Conservation (phyloP, 1,140 invertebrate genomes). For the Tetramorium simillimum region DNA sequence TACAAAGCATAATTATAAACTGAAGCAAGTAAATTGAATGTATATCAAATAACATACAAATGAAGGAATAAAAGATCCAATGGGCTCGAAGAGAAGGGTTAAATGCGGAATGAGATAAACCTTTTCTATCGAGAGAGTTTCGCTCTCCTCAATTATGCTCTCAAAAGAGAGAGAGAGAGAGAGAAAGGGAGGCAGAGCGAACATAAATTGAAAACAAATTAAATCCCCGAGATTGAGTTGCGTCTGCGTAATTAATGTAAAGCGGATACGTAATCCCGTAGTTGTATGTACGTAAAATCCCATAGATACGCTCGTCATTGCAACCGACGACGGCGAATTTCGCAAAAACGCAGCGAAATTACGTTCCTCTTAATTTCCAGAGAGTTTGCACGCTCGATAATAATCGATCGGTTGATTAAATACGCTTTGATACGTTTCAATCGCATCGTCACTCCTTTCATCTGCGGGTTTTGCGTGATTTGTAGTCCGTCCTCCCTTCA, state of each 20-base stretch:
- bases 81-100: slow-evolving; percentile 5
- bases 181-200: not conserved
- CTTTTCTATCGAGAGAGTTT: slow-evolving; percentile 37
- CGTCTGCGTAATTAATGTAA: slow-evolving; percentile 72
- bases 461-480: not conserved
- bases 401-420: slow-evolving; percentile 37
- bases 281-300: slow-evolving; percentile 44
- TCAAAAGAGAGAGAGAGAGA: not conserved
- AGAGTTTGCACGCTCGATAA: not conserved
- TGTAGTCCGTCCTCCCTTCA: not conserved
- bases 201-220: slow-evolving; percentile 76
- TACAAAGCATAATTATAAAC: not conserved
- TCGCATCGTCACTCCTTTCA: not conserved
- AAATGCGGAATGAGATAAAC: slow-evolving; percentile 46
- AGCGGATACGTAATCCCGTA: slow-evolving; percentile 62
- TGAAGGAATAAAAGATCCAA: not conserved
- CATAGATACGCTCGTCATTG: slow-evolving; percentile 13
- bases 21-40: not conserved
- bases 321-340: not conserved
- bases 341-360: slow-evolving; percentile 1
- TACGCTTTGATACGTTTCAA: slow-evolving; percentile 7
- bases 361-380: slow-evolving; percentile 14
- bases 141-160: slow-evolving; percentile 42
- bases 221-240: slow-evolving; percentile 61
- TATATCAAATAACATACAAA: not conserved